phyloP scores from a whole-genome alignment of 2,888 invertebrate genomes.

The Osmoderma eremita region DNA sequence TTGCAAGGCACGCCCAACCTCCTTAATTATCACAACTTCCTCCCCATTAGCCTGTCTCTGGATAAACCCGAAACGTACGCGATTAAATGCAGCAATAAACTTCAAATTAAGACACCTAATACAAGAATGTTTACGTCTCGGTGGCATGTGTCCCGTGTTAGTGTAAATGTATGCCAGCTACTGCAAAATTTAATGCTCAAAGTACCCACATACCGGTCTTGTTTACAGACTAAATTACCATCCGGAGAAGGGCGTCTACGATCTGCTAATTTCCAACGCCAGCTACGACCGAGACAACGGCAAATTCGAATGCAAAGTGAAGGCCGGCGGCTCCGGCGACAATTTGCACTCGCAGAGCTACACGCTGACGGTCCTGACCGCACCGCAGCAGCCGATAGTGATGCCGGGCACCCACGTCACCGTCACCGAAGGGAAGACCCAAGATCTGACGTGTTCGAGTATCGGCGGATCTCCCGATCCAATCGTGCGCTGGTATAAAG shows the following conservation, averaged over 20 bases:
- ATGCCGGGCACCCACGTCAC: constrained; percentile 79
- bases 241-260: constrained; percentile 85
- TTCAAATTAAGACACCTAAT: constrained; percentile 33
- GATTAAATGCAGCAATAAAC: constrained; percentile 19
- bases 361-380: constrained; percentile 85
- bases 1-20: neutral
- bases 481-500: constrained; percentile 85
- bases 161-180: too few species aligned
- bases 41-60: neutral
- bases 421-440: constrained; percentile 82
- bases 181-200: constrained; percentile 33
- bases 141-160: constrained; percentile 5
- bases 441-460: constrained; percentile 83
- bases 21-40: constrained; percentile 6
- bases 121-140: constrained; percentile 29
- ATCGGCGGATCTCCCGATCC: constrained; percentile 92
- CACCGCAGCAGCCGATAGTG: constrained; percentile 83
- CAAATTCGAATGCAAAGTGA: constrained; percentile 89
- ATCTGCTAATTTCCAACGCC: constrained; percentile 87
- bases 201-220: constrained; percentile 38
- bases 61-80: neutral
- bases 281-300: constrained; percentile 93
- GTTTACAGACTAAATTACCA: constrained; percentile 76
- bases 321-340: constrained; percentile 83
- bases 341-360: constrained; percentile 87